These are phyloP conservation scores for Pygoscelis adeliae DNA, from an alignment of 2,113 vertebrate species.

Conservation along the genomic window DNA sequence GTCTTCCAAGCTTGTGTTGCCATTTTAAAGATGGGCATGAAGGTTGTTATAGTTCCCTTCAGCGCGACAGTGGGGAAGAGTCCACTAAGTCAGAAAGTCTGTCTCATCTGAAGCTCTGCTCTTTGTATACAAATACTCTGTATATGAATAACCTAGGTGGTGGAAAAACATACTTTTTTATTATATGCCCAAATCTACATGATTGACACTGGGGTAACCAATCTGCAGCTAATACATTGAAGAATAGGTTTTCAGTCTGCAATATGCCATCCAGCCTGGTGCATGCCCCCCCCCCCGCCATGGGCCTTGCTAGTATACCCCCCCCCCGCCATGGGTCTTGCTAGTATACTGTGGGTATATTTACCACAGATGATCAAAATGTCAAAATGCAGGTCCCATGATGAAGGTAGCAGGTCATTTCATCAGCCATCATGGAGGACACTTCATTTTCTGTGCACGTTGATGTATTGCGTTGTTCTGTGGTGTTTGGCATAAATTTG, in stretches of 20 bases:
- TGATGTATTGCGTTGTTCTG: not conserved
- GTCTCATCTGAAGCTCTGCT: not conserved
- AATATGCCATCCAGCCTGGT: not conserved
- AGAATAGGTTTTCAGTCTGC: not conserved
- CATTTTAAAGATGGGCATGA: not conserved
- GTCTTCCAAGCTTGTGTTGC: not conserved
- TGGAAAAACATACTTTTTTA: not conserved
- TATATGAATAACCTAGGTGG: not conserved
- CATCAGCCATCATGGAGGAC: not conserved
- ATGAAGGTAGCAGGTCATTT: not conserved
- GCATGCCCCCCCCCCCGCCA: not conserved
- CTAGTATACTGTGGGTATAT: not conserved
- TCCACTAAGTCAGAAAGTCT: not conserved
- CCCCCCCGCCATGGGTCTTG: not conserved
- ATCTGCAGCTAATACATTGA: not conserved
- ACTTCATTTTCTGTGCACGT: not conserved
- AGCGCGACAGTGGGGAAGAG: not conserved
- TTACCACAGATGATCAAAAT: not conserved
- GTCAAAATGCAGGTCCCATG: not conserved
- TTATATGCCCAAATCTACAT: not conserved
- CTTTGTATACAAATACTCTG: not conserved
- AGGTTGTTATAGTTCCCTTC: not conserved
- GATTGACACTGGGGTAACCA: not conserved
- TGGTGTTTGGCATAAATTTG: not conserved
- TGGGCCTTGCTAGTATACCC: fast-evolving